Evolutionary conservation across 2,797 vertebrate genomes (phyloP), one percentile per base, ranked within the genome.

Genomic region (Enteromius mattozi): DNA sequence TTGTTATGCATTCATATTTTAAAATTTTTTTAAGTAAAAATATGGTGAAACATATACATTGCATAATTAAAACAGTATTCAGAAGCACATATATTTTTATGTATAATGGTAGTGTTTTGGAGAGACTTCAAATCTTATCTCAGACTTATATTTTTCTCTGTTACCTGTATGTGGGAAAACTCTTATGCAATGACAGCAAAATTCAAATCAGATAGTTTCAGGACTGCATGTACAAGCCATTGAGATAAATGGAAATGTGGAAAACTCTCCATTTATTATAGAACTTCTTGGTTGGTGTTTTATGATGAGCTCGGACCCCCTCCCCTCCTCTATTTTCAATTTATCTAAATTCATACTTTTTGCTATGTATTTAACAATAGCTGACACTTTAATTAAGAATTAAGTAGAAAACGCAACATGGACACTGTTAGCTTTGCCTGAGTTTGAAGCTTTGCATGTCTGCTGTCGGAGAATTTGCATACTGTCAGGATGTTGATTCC

Each of bases 401-500:
- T 24, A 68, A 37, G 21, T 30, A 51, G 63, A 13, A 68, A 68
- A 68, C 30, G n/a, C 47, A 35, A 37, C 3, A 69, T 35, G 66
- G 17, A 79, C 27, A 16, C 7, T 30, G 3, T 69, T 30, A 51
- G 27, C 6, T 21, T n/a, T 45, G 40, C 45, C 33, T 83, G 24
- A 66, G n/a, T 65, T 54, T 65, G 3, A 51, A 30, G n/a, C 16
- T 33, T 45, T 13, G 47, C 33, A 19, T 35, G 6, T n/a, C 8
- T 75, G 56, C 14, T 45, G 27, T 24, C 27, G 14, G 17, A 49
- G 21, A 17, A 10, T 63, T 54, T 24, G n/a, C 77, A 65, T 45
- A 9, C 47, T 66, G 76, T 72, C 61, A 78, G 59, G 13, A 66
- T 10, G 51, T 65, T 42, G 61, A 76, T 74, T 84, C 3, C 42